These are phyloP conservation scores for Heliconius hewitsoni DNA, from an alignment of 1,140 invertebrate genomes.

Conservation along the genomic window DNA sequence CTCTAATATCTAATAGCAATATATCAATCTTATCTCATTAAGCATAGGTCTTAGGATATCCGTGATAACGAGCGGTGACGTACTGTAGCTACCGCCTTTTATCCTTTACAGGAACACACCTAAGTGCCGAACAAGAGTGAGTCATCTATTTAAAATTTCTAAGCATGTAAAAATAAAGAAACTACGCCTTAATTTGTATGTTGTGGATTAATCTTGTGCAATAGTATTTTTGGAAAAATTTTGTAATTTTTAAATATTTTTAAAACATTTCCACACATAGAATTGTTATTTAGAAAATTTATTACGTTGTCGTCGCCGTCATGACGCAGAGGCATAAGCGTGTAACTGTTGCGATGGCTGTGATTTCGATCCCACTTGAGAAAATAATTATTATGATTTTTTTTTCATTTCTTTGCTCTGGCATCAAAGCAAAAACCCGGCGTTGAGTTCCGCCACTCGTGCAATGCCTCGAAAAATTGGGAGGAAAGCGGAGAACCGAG, in stretches of 20 bases:
- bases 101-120: background rate
- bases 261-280: background rate
- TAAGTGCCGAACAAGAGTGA: background rate
- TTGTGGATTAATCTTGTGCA: background rate
- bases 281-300: no score
- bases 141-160: background rate
- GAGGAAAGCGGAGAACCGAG: background rate
- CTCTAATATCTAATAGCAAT: slow-evolving; percentile 26
- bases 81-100: slow-evolving; percentile 4
- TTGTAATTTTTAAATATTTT: no score
- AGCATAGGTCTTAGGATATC: slow-evolving; percentile 25
- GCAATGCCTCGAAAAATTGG: no score
- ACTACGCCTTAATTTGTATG: background rate
- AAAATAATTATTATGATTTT: no score
- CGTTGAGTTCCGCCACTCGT: no score
- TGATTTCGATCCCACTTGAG: no score
- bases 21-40: slow-evolving; percentile 33
- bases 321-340: no score
- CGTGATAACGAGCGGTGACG: slow-evolving; percentile 32
- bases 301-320: no score
- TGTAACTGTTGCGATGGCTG: no score
- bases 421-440: no score
- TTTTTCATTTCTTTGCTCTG: no score
- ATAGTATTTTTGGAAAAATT: background rate
- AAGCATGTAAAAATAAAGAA: background rate